Evolutionary conservation across 1,140 invertebrate genomes (phyloP).

Genomic region (Eubasilissa regina): DNA sequence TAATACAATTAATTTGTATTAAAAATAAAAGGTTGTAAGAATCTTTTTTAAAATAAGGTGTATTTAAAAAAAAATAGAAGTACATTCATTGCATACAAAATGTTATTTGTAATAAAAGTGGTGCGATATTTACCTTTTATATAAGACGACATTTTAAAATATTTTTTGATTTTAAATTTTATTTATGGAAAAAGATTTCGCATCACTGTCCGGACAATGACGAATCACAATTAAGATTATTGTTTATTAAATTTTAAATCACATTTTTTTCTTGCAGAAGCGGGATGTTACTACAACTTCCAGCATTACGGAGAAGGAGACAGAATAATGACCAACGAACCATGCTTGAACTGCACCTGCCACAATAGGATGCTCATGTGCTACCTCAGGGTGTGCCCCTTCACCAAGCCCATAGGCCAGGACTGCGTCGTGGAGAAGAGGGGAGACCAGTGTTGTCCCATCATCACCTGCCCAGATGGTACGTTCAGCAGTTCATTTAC

Average conservation of each 20-base stretch:
- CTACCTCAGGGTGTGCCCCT: conserved; percentile 93
- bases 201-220: no score
- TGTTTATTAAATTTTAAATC: neutral
- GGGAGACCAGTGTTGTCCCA: conserved; percentile 93
- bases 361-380: conserved; percentile 96
- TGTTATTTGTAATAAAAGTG: no score
- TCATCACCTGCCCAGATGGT: conserved; percentile 94
- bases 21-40: no score
- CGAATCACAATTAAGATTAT: neutral
- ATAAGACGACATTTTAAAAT: no score
- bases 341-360: conserved; percentile 96
- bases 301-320: conserved; percentile 94
- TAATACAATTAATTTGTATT: no score
- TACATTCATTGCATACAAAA: no score
- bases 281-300: conserved; percentile 95
- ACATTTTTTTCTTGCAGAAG: conserved; percentile 59
- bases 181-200: no score
- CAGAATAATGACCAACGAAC: conserved; percentile 94
- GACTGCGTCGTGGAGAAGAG: conserved; percentile 92
- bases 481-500: conserved; percentile 59
- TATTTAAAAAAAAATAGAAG: no score
- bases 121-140: no score
- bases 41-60: no score
- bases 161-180: no score
- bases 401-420: conserved; percentile 92